Evolutionary conservation across 2,797 vertebrate species (phyloP).

Genomic region (Esox masquinongy): DNA sequence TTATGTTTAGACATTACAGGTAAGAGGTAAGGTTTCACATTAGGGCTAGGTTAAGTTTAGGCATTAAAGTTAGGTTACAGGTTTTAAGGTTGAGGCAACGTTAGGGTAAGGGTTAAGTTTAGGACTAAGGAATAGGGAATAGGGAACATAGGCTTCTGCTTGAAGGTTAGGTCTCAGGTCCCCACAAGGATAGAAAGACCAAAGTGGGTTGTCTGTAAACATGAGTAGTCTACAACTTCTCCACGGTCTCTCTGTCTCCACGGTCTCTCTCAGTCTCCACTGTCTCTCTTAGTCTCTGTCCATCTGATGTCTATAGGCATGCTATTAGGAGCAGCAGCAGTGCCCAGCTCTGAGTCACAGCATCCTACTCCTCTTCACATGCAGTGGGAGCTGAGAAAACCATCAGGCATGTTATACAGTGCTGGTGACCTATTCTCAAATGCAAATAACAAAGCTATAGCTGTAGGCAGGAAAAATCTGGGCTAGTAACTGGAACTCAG

Average conservation of each 20-base stretch:
- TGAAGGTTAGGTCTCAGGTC: too few species aligned
- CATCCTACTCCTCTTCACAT: constrained; percentile 23
- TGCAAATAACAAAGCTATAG: constrained; percentile 17
- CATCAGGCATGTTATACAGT: not conserved
- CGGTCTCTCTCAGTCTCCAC: not conserved
- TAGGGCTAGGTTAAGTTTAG: too few species aligned
- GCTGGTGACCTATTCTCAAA: constrained; percentile 39
- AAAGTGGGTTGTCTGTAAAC: too few species aligned
- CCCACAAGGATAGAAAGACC: too few species aligned
- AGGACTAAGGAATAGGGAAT: too few species aligned
- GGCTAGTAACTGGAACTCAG: not conserved
- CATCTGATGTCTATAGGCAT: not conserved
- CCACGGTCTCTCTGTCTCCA: not conserved
- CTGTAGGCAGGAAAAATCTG: constrained; percentile 18
- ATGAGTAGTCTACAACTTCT: too few species aligned
- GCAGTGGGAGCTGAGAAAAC: constrained; percentile 2
- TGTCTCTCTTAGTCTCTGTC: not conserved
- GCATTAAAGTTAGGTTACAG: too few species aligned
- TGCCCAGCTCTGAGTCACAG: constrained; percentile 19
- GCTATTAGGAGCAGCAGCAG: constrained; percentile 1
- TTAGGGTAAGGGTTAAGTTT: too few species aligned
- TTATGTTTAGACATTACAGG: too few species aligned
- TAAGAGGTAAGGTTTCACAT: too few species aligned
- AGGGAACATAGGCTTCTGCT: too few species aligned
- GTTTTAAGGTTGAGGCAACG: too few species aligned